These are phyloP conservation scores for Napeogenes sylphis DNA, from an alignment of 2,888 invertebrate species.

Conservation along the genomic window DNA sequence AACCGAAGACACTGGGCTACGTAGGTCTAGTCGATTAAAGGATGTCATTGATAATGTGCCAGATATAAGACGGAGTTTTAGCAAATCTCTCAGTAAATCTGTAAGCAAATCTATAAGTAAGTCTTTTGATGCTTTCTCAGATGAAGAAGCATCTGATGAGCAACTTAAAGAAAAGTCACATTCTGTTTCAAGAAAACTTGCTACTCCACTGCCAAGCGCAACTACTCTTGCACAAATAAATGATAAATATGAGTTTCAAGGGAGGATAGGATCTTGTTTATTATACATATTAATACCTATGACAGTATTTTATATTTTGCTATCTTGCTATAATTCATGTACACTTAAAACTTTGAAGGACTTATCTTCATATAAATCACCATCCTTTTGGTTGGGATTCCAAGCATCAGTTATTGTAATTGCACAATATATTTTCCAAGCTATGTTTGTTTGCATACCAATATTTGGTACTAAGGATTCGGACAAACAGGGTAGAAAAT, in stretches of 20 bases:
- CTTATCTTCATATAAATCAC: constrained; percentile 43
- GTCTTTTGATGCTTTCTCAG: constrained; percentile 60
- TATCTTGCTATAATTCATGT: constrained; percentile 60
- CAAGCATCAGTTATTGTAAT: constrained; percentile 52
- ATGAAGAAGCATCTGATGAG: constrained; percentile 61
- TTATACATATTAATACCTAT: constrained; percentile 57
- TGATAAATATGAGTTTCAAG: constrained; percentile 65
- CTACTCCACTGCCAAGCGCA: constrained; percentile 61
- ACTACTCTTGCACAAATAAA: constrained; percentile 43
- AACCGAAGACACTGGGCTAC: constrained; percentile 52
- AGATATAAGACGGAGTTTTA: constrained; percentile 56
- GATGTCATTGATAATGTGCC: constrained; percentile 53
- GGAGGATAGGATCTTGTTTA: constrained; percentile 50
- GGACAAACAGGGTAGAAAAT: constrained; percentile 49
- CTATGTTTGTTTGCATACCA: constrained; percentile 72
- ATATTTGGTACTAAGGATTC: constrained; percentile 69
- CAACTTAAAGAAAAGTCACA: constrained; percentile 48
- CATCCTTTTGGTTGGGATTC: constrained; percentile 49
- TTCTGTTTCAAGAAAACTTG: constrained; percentile 58
- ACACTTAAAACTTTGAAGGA: constrained; percentile 49
- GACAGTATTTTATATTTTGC: constrained; percentile 53
- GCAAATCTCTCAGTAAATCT: constrained; percentile 61
- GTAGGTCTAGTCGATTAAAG: constrained; percentile 57
- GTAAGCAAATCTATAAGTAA: constrained; percentile 61
- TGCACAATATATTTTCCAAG: constrained; percentile 67